Evolutionary conservation across 2,797 vertebrate genomes (phyloP).

Genomic region (Chaenodraco wilsoni): DNA sequence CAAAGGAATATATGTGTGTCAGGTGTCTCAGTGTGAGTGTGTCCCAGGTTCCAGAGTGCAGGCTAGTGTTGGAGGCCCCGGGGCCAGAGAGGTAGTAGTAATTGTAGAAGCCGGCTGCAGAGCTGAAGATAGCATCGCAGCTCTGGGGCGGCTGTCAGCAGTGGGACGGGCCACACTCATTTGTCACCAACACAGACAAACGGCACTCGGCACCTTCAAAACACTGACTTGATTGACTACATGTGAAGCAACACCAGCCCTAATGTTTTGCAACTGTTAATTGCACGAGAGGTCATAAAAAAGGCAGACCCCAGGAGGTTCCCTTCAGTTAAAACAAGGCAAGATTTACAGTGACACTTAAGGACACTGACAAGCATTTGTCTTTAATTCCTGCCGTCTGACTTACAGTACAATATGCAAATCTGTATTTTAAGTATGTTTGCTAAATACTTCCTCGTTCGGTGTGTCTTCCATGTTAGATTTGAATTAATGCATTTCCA

Average conservation of each 20-base stretch:
- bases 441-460: neutral
- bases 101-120: constrained; percentile 77
- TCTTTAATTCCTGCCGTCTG: neutral
- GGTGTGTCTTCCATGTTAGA: too few relatives aligned
- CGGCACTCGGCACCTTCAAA: constrained; percentile 70
- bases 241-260: constrained; percentile 69
- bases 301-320: constrained; percentile 53
- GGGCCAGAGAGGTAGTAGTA: constrained; percentile 68
- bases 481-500: too few relatives aligned
- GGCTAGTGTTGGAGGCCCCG: constrained; percentile 57
- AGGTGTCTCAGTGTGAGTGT: constrained; percentile 36
- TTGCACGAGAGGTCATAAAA: constrained; percentile 71
- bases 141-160: constrained; percentile 75
- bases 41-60: constrained; percentile 49
- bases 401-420: neutral
- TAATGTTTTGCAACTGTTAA: constrained; percentile 76
- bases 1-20: constrained; percentile 49
- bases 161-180: constrained; percentile 67
- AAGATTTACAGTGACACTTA: constrained; percentile 13
- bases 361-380: neutral
- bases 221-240: constrained; percentile 77
- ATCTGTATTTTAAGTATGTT: neutral
- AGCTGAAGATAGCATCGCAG: constrained; percentile 78
- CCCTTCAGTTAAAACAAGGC: constrained; percentile 36
- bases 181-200: constrained; percentile 74